A percentile compares a stretch with the other conserved stretches of the same genome.
These are phyloP conservation scores for Rhagonycha fulva DNA, from an alignment of 2,888 invertebrate species.

Conservation along the genomic window DNA sequence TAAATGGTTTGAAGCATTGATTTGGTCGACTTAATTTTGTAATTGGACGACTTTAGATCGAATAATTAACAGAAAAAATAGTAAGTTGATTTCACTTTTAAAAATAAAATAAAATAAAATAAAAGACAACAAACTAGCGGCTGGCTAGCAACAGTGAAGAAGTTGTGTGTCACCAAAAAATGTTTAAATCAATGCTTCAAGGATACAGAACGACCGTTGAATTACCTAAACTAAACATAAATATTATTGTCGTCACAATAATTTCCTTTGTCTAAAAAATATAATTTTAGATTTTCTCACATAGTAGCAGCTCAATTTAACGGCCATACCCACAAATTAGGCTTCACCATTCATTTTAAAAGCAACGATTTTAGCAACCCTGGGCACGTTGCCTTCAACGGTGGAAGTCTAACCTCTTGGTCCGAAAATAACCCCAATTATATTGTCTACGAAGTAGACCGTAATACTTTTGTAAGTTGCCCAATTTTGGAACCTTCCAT, in stretches of 20 bases:
- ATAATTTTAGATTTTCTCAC: conserved; percentile 69
- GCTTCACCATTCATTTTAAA: conserved; percentile 72
- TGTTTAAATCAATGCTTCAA: too few relatives aligned
- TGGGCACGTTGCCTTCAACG: conserved; percentile 76
- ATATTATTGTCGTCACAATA: neutral
- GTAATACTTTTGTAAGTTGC: conserved; percentile 44
- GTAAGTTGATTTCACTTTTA: too few relatives aligned
- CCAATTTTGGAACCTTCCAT: neutral
- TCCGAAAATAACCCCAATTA: conserved; percentile 64
- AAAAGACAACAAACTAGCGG: too few relatives aligned
- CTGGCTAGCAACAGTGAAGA: too few relatives aligned
- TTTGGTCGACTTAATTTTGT: too few relatives aligned
- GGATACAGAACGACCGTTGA: too few relatives aligned
- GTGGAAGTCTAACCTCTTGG: conserved; percentile 76
- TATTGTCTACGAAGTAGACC: conserved; percentile 45
- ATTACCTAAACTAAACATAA: too few relatives aligned
- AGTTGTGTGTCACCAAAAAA: too few relatives aligned
- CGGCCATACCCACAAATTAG: conserved; percentile 81
- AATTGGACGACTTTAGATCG: too few relatives aligned
- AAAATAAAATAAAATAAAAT: too few relatives aligned
- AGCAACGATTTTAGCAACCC: conserved; percentile 59
- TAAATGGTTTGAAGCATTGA: too few relatives aligned
- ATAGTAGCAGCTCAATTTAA: conserved; percentile 82
- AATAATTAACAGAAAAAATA: too few relatives aligned
- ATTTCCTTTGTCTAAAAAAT: neutral